phyloP scores from a whole-genome alignment of 2,113 vertebrate species.

The Serilophus lunatus region DNA sequence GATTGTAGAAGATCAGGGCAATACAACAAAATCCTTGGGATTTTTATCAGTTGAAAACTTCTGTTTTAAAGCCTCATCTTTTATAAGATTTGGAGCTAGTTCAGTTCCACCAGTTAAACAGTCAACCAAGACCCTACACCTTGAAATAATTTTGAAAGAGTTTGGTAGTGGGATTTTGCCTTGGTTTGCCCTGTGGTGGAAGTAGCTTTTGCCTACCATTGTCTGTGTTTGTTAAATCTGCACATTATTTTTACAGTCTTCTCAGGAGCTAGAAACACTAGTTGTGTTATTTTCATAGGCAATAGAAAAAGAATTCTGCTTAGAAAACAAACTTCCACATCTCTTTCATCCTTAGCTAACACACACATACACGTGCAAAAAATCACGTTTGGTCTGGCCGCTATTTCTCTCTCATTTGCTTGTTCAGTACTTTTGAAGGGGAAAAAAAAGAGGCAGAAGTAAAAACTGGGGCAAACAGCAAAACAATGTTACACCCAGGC shows the following conservation, averaged over 20 bases:
- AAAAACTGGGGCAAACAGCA: conserved; percentile 4
- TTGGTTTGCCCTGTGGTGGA: background rate
- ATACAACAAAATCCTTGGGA: background rate
- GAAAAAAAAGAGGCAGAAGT: background rate
- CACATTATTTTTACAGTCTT: background rate
- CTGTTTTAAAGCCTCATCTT: background rate
- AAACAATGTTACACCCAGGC: background rate
- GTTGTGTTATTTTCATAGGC: background rate
- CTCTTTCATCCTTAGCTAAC: background rate
- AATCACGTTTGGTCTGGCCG: background rate
- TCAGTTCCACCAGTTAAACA: background rate
- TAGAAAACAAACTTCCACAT: background rate
- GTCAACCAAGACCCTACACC: background rate
- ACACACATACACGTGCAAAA: background rate
- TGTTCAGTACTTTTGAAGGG: background rate
- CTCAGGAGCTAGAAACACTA: background rate
- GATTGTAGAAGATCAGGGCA: background rate
- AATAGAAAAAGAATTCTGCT: background rate
- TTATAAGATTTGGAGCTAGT: background rate
- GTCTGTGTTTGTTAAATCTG: background rate
- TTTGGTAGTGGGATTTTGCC: conserved; percentile 6
- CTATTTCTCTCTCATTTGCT: conserved; percentile 44
- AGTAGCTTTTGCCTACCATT: background rate
- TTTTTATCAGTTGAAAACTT: background rate
- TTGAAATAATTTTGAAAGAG: background rate